Evolutionary conservation across 2,113 vertebrate species (phyloP), one percentile per base, ranked within the genome.

Genomic region (Leptobrachium leishanense): DNA sequence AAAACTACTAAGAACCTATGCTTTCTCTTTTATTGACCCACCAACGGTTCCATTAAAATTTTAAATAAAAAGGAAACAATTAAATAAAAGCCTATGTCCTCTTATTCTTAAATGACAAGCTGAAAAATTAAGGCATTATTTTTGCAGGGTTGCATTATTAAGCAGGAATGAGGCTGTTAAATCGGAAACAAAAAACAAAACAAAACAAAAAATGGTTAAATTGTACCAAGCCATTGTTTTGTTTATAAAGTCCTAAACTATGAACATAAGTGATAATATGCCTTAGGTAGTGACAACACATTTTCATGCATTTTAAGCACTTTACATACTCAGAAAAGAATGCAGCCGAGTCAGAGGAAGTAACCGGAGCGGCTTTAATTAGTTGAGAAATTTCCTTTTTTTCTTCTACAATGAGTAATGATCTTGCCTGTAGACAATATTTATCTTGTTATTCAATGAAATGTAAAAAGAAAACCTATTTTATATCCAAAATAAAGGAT

Each of bases 261-360:
- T 15, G 13, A 43, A 4, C 50, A 53, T 15, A 12, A 55, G n/a
- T 43, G n/a, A 42, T 8, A 41, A 71, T 55, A 67, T 43, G 55
- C 11, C 69, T 55, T 43, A 55, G 62, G 54, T 39, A 9, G 46
- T 31, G 8, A 62, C 8, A 6, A 2, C 59, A 57, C 31, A 43
- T 54, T 73, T 50, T 43, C 15, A 8, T 43, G 8, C 68, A 79
- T 43, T 66, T 73, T 72, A 57, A 73, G 4, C 43, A 31, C 39
- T 77, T 73, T 72, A 79, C 57, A 55, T 79, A 66, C 39, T 55
- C 43, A 55, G 46, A 79, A 71, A 53, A 79, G 70, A 79, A 79
- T 79, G 59, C 50, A 20, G 44, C 40, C 62, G 44, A 73, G 69
- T 66, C 77, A 79, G 40, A 43, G 77, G 69, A 79, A 73, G 65